A percentile compares a stretch with the other conserved stretches of the same genome.
phyloP scores from a whole-genome alignment of 37 sponge, comb jelly and placozoan species.

The Chondrosia reniformis region DNA sequence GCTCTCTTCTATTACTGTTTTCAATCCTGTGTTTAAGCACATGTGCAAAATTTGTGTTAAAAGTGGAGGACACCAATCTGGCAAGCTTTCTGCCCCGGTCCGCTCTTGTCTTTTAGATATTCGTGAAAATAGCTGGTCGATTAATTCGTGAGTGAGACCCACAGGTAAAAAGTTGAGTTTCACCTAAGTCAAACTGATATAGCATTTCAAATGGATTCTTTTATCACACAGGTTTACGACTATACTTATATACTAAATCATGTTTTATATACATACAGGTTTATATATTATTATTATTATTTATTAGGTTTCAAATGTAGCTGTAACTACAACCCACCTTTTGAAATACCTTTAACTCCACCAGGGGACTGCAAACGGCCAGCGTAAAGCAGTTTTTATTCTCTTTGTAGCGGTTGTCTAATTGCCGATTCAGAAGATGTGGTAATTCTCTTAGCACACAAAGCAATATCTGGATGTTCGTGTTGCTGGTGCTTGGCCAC shows the following conservation, averaged over 20 bases:
- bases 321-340: neutral
- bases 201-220: too few relatives aligned
- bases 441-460: neutral
- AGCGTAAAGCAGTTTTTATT: neutral
- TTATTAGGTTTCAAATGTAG: neutral
- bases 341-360: neutral
- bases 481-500: slow-evolving; percentile 19
- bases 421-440: neutral
- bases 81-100: neutral
- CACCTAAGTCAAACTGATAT: neutral
- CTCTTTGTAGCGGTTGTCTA: neutral
- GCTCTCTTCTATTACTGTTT: slow-evolving; percentile 5
- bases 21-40: slow-evolving; percentile 4
- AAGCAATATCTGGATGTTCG: neutral
- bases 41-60: too few relatives aligned
- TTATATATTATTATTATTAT: neutral
- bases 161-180: slow-evolving; percentile 17
- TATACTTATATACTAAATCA: too few relatives aligned
- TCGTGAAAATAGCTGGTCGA: slow-evolving; percentile 18
- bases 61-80: too few relatives aligned
- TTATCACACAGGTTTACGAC: too few relatives aligned
- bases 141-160: slow-evolving; percentile 11
- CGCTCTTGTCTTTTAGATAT: neutral
- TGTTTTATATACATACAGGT: too few relatives aligned
- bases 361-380: neutral